Percentiles rank a stretch among this genome's conserved stretches.
Conservation (phyloP, 2,797 vertebrate genomes). For the Macropus fuliginosus region DNA sequence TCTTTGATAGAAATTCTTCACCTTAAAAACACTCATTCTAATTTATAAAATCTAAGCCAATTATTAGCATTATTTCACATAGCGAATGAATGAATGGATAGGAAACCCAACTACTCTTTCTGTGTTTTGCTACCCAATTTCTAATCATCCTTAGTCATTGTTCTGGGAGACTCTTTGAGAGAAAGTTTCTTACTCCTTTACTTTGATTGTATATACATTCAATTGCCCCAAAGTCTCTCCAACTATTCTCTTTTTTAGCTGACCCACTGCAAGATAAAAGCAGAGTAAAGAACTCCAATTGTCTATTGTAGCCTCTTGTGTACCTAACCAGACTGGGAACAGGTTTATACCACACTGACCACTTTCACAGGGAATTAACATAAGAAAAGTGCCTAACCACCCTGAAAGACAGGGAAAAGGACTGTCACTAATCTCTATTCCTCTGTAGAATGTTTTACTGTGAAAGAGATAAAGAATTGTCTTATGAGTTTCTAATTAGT, state of each 20-base stretch:
- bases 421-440: neutral
- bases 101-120: neutral
- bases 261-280: neutral
- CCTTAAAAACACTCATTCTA: neutral
- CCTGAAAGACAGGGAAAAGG: conserved; percentile 1
- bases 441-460: neutral
- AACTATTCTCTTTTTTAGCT: neutral
- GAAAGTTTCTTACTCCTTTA: neutral
- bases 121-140: neutral
- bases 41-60: neutral
- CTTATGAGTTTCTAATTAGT: neutral
- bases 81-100: neutral
- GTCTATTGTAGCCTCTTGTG: neutral
- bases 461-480: neutral
- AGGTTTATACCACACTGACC: neutral
- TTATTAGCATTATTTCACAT: neutral
- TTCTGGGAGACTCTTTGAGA: neutral
- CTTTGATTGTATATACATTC: neutral
- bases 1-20: neutral
- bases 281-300: neutral
- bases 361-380: neutral
- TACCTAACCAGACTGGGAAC: neutral
- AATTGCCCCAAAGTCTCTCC: neutral
- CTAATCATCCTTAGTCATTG: neutral
- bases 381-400: conserved; percentile 8